A percentile compares a stretch with the other conserved stretches of the same genome.
Conservation (phyloP, 2,797 vertebrate genomes). For the Typhlichthys eigenmanni region DNA sequence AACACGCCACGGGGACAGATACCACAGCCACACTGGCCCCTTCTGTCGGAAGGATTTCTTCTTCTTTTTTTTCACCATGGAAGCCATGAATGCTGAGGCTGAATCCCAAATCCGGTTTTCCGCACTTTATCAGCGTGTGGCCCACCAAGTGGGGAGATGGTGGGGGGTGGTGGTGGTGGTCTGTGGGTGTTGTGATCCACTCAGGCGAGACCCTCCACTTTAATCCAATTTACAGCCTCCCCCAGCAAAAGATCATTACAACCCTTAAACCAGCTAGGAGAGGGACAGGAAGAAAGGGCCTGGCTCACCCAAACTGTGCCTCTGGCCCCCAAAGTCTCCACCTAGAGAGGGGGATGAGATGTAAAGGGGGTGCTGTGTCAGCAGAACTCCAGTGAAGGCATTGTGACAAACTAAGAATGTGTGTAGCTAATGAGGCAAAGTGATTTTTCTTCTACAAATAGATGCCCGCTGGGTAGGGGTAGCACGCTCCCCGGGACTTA, state of each 20-base stretch:
- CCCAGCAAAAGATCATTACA: constrained; percentile 94
- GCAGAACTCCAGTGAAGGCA: constrained; percentile 76
- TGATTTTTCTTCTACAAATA: constrained; percentile 72
- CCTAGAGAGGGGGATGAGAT: constrained; percentile 60
- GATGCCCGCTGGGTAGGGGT: constrained; percentile 67
- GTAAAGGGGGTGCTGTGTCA: constrained; percentile 59
- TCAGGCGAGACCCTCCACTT: constrained; percentile 92
- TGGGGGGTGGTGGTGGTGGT: constrained; percentile 39
- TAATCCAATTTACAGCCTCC: constrained; percentile 98
- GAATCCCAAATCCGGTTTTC: constrained; percentile 92
- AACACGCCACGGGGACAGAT: constrained; percentile 84
- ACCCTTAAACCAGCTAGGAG: constrained; percentile 86
- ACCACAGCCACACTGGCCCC: constrained; percentile 86
- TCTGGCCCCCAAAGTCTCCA: constrained; percentile 73
- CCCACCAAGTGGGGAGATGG: constrained; percentile 92
- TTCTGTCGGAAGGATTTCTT: constrained; percentile 87
- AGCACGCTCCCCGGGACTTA: constrained; percentile 69
- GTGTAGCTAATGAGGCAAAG: constrained; percentile 82
- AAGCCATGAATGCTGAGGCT: constrained; percentile 89
- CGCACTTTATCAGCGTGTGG: constrained; percentile 91
- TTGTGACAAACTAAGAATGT: constrained; percentile 82
- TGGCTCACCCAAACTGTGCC: constrained; percentile 78
- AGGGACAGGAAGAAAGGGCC: constrained; percentile 75
- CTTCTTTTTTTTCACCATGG: constrained; percentile 92
- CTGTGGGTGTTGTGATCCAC: constrained; percentile 69